These are phyloP conservation scores for Lypha dubia DNA, from an alignment of 2,888 invertebrate species.

Conservation along the genomic window DNA sequence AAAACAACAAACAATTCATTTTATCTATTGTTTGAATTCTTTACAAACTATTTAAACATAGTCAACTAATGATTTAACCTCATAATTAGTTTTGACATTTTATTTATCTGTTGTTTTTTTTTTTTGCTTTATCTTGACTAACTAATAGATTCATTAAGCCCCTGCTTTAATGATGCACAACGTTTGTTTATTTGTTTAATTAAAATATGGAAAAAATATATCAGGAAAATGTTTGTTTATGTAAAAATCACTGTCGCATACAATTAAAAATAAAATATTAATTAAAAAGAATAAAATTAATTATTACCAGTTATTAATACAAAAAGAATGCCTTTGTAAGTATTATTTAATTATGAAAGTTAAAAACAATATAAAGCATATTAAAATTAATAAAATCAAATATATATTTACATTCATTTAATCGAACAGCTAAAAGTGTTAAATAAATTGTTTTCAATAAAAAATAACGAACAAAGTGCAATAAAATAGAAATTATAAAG, in stretches of 20 bases:
- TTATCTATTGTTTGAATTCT: background rate
- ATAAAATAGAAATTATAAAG: background rate
- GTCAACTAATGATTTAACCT: conserved; percentile 5
- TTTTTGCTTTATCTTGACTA: conserved; percentile 4
- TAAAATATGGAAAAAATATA: conserved; percentile 8
- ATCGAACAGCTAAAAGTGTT: background rate
- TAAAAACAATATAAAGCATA: background rate
- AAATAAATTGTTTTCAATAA: background rate
- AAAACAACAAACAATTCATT: background rate
- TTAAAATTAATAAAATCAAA: conserved; percentile 41
- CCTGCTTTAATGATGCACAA: conserved; percentile 13
- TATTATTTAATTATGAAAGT: conserved; percentile 7
- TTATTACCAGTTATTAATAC: conserved; percentile 38
- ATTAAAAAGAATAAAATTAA: conserved; percentile 18
- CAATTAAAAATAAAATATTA: conserved; percentile 45
- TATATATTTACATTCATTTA: conserved; percentile 30
- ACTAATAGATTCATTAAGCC: conserved; percentile 33
- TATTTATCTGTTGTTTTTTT: conserved; percentile 6
- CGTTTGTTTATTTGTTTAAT: conserved; percentile 34
- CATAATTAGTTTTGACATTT: conserved; percentile 44
- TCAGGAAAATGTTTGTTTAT: conserved; percentile 31
- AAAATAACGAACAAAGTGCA: background rate
- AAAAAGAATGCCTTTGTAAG: conserved; percentile 31
- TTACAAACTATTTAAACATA: background rate
- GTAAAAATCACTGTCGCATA: conserved; percentile 31